These are phyloP conservation scores for Sesia apiformis DNA, from an alignment of 2,888 invertebrate species.

Conservation along the genomic window DNA sequence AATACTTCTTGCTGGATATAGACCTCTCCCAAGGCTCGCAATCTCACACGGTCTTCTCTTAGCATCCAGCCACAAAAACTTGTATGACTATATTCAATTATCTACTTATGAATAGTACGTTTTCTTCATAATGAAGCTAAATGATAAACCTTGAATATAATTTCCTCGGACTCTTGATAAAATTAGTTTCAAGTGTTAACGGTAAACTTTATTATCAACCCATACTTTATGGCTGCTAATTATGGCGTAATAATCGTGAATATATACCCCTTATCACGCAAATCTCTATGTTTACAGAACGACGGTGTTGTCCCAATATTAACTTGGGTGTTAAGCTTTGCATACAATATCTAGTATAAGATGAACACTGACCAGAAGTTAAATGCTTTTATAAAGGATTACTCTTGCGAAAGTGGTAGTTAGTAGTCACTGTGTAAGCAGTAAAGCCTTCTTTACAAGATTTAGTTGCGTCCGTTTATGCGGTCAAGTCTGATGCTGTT, in stretches of 20 bases:
- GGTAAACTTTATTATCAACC: conserved; percentile 36
- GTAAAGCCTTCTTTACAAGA: too few species aligned
- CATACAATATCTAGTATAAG: conserved; percentile 43
- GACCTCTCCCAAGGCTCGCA: too few species aligned
- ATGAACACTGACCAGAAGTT: conserved; percentile 3
- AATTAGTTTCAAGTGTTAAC: background rate
- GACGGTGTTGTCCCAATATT: conserved; percentile 41
- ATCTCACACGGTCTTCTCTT: too few species aligned
- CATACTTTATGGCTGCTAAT: conserved; percentile 29
- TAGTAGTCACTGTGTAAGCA: too few species aligned
- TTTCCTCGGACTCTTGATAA: background rate
- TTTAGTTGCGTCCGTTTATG: background rate
- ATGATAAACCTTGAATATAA: too few species aligned
- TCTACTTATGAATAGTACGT: too few species aligned
- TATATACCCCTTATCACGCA: conserved; percentile 40
- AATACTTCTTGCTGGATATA: too few species aligned
- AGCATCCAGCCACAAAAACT: too few species aligned
- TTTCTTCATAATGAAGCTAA: too few species aligned
- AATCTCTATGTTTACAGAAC: conserved; percentile 44
- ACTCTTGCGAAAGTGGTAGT: too few species aligned
- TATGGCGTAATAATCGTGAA: conserved; percentile 38
- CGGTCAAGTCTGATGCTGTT: conserved; percentile 11
- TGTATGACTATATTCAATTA: too few species aligned
- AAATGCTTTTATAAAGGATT: background rate
- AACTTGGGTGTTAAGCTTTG: conserved; percentile 34